A percentile compares a stretch with the other conserved stretches of the same genome.
Conservation (phyloP, 2,113 vertebrate species). For the Amblyopsis rosae region DNA sequence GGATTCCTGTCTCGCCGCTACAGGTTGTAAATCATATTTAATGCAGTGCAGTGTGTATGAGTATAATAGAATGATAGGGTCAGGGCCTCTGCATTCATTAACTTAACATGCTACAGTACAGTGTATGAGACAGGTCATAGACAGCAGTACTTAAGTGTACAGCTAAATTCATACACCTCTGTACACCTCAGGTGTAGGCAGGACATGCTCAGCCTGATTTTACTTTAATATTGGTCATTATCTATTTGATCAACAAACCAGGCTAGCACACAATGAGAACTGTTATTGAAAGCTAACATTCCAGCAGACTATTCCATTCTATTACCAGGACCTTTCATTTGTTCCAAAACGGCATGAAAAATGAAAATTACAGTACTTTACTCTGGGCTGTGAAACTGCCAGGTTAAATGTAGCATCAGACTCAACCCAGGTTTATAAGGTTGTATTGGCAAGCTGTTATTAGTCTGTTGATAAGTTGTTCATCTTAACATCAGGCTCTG, state of each 20-base stretch:
- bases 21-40: slow-evolving; percentile 56
- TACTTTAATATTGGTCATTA: slow-evolving; percentile 41
- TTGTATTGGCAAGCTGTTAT: slow-evolving; percentile 35
- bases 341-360: slow-evolving; percentile 48
- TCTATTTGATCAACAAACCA: slow-evolving; percentile 33
- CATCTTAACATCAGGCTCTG: slow-evolving; percentile 63
- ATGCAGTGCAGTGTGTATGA: slow-evolving; percentile 38
- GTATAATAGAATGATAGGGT: slow-evolving; percentile 42
- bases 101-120: slow-evolving; percentile 33
- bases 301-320: slow-evolving; percentile 38
- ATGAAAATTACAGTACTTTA: slow-evolving; percentile 55
- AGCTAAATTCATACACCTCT: not conserved
- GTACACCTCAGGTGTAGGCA: no score
- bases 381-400: slow-evolving; percentile 40
- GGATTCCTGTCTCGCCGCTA: slow-evolving; percentile 46
- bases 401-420: slow-evolving; percentile 57
- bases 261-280: slow-evolving; percentile 6
- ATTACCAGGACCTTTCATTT: slow-evolving; percentile 40
- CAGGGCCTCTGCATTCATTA: slow-evolving; percentile 14
- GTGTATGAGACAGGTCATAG: slow-evolving; percentile 12
- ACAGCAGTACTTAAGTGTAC: not conserved
- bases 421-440: slow-evolving; percentile 45
- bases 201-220: slow-evolving; percentile 19
- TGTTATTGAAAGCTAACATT: slow-evolving; percentile 42
- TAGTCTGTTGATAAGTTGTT: slow-evolving; percentile 52